Evolutionary conservation across 2,797 vertebrate genomes (phyloP), one percentile per base, ranked within the genome.

Genomic region (Chelon auratus): DNA sequence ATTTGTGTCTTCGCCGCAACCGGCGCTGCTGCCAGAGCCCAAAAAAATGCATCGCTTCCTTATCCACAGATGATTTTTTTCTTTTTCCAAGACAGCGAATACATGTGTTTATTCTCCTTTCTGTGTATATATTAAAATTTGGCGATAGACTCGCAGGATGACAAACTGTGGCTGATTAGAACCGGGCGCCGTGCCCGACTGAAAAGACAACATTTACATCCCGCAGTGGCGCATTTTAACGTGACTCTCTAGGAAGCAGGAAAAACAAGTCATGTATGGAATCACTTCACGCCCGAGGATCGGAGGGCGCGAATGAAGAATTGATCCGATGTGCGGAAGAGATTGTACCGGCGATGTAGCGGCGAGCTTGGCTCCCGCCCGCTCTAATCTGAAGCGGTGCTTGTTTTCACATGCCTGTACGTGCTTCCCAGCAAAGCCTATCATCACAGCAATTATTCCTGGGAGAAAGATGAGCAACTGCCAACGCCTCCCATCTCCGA

Each of bases 391-490:
- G 68, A 87, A 88, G 75, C 50, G 57, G 63, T 68, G 80, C 89
- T 79, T 91, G 83, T 88, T 84, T 87, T 84, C 72, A 78, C 84
- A 86, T 80, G 90, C 57, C 72, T 70, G 75, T 81, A 75, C 62
- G 1, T 78, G 82, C 87, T 86, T 26, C 73, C 65, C 65, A 68
- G 81, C 62, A 76, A 92, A 89, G 78, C 78, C 75, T 68, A 81
- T 94, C 90, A 90, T 91, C 89, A 89, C 83, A 86, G 84, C 86
- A 92, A 92, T 92, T 93, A 93, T 88, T 87, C 81, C 84, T 58
- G 79, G 1, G 85, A 88, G 86, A 80, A 58, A 77, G 78, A 86
- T 58, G 66, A 83, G 77, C 71, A 33, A 37, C 69, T 81, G 89
- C 85, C 86, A 91, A 78, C 80, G 59, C 86, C 22, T 85, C 74